phyloP scores from a whole-genome alignment of 2,797 vertebrate species.

The Eremophila alpestris region DNA sequence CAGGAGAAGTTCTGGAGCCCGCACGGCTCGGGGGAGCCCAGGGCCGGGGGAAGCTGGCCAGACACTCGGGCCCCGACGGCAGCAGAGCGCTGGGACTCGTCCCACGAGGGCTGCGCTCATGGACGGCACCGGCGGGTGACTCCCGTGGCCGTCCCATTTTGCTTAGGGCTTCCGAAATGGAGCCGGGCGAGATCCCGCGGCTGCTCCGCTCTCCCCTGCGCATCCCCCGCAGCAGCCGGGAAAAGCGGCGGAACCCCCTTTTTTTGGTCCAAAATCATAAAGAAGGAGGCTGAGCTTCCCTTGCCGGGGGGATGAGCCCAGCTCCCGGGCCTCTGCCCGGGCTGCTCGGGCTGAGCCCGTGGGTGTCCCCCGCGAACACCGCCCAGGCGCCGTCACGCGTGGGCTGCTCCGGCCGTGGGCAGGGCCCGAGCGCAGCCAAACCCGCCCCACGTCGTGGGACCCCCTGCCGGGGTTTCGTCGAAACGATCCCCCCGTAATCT shows the following conservation, averaged over 20 bases:
- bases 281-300: not conserved
- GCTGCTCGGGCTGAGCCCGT: not conserved
- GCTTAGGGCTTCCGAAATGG: not conserved
- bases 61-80: too few relatives aligned
- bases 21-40: not conserved
- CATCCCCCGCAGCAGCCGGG: not conserved
- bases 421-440: not conserved
- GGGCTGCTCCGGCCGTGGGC: not conserved
- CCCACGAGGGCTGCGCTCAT: not conserved
- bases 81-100: not conserved
- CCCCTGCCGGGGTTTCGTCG: too few relatives aligned
- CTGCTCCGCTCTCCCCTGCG: too few relatives aligned
- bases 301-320: not conserved
- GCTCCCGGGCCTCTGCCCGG: not conserved
- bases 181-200: not conserved
- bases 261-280: not conserved
- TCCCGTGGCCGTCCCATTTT: not conserved
- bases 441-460: not conserved
- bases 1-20: not conserved
- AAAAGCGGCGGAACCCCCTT: not conserved
- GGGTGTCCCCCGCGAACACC: not conserved
- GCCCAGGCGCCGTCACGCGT: not conserved
- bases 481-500: not conserved
- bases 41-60: too few relatives aligned
- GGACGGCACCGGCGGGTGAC: not conserved